Conservation (phyloP, 2,888 invertebrate genomes). For the Tolmerus cingulatus region DNA sequence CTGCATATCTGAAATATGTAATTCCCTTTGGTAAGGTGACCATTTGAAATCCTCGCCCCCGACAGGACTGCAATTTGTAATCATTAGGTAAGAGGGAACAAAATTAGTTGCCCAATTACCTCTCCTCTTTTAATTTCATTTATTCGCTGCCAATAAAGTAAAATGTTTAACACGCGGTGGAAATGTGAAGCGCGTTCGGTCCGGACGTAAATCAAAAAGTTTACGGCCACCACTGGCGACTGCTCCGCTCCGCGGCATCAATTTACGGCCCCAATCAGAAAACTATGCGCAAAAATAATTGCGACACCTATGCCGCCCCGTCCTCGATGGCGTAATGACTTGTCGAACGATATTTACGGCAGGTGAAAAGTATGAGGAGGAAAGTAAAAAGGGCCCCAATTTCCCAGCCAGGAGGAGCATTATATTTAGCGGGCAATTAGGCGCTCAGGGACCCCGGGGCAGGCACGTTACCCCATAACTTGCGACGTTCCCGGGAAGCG, state of each 20-base stretch:
- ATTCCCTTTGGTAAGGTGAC: background rate
- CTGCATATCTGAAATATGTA: background rate
- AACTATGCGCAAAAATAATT: background rate
- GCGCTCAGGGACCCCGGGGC: background rate
- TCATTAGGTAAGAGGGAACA: background rate
- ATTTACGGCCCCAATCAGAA: background rate
- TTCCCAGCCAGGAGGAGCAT: background rate
- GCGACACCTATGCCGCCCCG: background rate
- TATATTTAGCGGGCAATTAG: background rate
- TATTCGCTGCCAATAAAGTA: background rate
- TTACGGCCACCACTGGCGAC: background rate
- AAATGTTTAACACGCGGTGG: background rate
- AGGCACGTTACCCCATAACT: background rate
- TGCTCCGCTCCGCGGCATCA: background rate
- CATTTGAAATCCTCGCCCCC: background rate
- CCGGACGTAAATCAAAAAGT: background rate
- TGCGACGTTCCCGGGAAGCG: background rate
- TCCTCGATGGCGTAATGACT: background rate
- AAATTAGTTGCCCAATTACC: background rate
- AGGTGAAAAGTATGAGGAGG: background rate
- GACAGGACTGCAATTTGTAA: background rate
- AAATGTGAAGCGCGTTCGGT: background rate
- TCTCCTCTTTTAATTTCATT: background rate
- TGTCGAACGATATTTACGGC: background rate
- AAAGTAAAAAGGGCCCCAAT: background rate